phyloP scores from a whole-genome alignment of 2,888 invertebrate genomes.

The Papilio demoleus region DNA sequence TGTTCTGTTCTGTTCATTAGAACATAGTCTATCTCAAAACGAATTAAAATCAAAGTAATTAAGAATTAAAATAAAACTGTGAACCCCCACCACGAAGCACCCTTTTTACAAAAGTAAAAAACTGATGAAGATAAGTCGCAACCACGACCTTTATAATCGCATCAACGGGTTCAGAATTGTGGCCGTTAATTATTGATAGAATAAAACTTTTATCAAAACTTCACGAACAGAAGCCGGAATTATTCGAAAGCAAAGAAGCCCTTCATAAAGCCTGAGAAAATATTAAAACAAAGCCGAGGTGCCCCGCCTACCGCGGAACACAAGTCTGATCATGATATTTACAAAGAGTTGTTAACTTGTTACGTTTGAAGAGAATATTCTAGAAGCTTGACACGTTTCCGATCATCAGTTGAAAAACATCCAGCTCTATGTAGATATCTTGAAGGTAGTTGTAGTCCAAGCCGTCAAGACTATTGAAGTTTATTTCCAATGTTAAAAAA shows the following conservation, averaged over 20 bases:
- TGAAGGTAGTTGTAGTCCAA: too few species aligned
- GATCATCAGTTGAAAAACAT: too few species aligned
- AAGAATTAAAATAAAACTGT: constrained; percentile 3
- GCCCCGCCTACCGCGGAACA: constrained; percentile 73
- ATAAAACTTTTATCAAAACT: constrained; percentile 84
- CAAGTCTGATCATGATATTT: constrained; percentile 57
- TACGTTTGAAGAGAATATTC: background rate
- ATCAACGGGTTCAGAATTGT: constrained; percentile 75
- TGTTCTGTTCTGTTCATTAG: too few species aligned
- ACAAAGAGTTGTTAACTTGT: constrained; percentile 55
- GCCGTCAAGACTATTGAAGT: too few species aligned
- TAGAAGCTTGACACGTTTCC: background rate
- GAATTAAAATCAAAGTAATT: background rate
- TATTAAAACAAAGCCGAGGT: constrained; percentile 84
- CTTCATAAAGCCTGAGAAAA: constrained; percentile 83
- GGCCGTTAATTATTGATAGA: constrained; percentile 83
- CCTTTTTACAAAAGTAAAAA: constrained; percentile 49
- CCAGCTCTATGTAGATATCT: background rate
- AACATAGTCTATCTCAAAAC: too few species aligned
- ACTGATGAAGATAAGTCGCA: constrained; percentile 66
- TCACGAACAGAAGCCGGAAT: constrained; percentile 83
- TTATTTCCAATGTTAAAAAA: too few species aligned
- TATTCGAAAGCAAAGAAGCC: constrained; percentile 83
- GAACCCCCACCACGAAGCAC: constrained; percentile 29
- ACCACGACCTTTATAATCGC: constrained; percentile 79